Conservation (phyloP, 2,113 vertebrate genomes). For the Rhea pennata region DNA sequence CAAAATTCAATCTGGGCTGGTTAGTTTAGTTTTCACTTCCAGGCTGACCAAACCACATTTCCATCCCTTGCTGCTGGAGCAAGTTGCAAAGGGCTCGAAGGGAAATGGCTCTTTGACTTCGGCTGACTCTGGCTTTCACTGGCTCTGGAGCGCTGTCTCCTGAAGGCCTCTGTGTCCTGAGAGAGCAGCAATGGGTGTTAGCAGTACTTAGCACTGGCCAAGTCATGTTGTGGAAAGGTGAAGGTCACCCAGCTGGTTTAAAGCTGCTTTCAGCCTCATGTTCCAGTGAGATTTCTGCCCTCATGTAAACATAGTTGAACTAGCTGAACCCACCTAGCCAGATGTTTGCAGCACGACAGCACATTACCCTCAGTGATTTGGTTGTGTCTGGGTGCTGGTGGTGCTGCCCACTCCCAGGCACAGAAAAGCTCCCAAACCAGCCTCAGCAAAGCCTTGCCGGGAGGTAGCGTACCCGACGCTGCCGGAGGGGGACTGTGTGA, state of each 20-base stretch:
- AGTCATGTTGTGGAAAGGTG: background rate
- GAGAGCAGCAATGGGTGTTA: background rate
- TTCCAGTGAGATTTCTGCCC: background rate
- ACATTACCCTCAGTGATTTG: background rate
- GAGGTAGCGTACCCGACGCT: too few species aligned
- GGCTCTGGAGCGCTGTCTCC: background rate
- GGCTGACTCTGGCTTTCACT: background rate
- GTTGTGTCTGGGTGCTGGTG: background rate
- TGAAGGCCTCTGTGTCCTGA: background rate
- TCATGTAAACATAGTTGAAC: accelerated
- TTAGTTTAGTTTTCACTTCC: slow-evolving; percentile 1
- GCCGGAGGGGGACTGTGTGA: background rate
- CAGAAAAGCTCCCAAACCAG: accelerated
- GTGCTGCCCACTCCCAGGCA: background rate
- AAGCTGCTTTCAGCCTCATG: accelerated
- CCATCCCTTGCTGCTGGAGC: background rate
- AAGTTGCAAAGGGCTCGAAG: background rate
- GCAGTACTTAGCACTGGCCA: background rate
- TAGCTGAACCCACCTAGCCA: background rate
- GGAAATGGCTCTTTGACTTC: background rate
- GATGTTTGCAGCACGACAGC: background rate
- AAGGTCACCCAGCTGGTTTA: background rate
- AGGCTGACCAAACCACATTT: background rate
- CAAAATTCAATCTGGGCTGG: background rate
- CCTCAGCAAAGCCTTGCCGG: too few species aligned